Conservation (phyloP, 2,113 vertebrate genomes). For the Hippolais icterina region DNA sequence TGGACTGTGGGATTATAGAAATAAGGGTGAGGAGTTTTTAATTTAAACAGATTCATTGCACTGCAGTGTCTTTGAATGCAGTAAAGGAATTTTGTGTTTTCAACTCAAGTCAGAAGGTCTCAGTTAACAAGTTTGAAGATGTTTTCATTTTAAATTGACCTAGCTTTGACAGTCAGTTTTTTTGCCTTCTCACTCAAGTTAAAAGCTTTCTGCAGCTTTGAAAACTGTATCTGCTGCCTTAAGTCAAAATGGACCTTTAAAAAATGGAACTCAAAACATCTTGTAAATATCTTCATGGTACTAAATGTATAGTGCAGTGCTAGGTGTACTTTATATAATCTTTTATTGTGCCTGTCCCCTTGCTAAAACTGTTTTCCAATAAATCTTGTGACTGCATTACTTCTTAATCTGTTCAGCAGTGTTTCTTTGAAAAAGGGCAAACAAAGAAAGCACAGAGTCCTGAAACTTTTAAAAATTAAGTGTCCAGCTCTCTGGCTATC, state of each 20-base stretch:
- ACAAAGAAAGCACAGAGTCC: neutral
- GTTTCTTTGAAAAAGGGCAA: neutral
- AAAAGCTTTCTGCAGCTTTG: neutral
- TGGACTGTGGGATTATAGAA: neutral
- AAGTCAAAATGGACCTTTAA: neutral
- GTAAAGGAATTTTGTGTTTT: neutral
- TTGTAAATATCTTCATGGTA: neutral
- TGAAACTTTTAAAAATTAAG: neutral
- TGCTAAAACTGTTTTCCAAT: neutral
- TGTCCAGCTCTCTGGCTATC: neutral
- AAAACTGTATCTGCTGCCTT: neutral
- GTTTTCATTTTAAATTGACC: neutral
- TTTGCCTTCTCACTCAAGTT: neutral
- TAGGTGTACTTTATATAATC: neutral
- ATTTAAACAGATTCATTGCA: neutral
- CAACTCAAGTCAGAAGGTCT: neutral
- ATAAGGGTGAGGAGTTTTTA: neutral
- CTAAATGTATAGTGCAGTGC: neutral
- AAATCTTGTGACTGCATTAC: neutral
- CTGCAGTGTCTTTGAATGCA: neutral
- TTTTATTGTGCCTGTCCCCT: neutral
- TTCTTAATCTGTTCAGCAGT: neutral
- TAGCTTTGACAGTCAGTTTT: neutral
- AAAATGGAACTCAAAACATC: neutral
- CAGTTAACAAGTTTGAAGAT: neutral